These are phyloP conservation scores for Lepetodrilus schrolli DNA, from an alignment of 2,888 invertebrate species.

Conservation along the genomic window DNA sequence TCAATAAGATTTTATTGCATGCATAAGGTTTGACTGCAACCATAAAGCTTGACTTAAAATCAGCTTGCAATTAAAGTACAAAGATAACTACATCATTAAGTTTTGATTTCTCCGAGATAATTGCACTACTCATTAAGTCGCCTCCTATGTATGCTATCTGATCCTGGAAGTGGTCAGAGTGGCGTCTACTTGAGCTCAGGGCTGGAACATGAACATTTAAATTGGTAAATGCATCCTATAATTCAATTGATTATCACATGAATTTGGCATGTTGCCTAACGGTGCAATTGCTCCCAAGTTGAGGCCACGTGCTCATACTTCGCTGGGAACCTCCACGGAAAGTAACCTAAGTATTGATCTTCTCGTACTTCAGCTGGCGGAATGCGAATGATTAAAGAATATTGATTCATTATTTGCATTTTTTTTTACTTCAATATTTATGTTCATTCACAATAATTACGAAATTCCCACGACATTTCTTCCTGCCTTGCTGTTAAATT, in stretches of 20 bases:
- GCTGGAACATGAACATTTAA: neutral
- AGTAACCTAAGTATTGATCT: neutral
- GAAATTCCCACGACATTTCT: neutral
- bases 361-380: neutral
- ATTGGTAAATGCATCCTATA: neutral
- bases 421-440: neutral
- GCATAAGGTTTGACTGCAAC: no score
- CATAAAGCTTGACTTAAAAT: no score
- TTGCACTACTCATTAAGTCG: no score
- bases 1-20: no score
- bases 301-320: neutral
- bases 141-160: no score
- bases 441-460: neutral
- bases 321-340: neutral
- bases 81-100: no score
- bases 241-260: conserved; percentile 12
- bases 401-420: conserved; percentile 1
- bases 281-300: neutral
- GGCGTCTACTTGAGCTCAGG: no score
- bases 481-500: neutral
- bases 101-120: no score
- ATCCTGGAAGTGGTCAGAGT: no score
- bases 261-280: neutral
- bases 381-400: neutral
- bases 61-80: no score